phyloP scores from a whole-genome alignment of 2,888 invertebrate species.

The Vanessa cardui region DNA sequence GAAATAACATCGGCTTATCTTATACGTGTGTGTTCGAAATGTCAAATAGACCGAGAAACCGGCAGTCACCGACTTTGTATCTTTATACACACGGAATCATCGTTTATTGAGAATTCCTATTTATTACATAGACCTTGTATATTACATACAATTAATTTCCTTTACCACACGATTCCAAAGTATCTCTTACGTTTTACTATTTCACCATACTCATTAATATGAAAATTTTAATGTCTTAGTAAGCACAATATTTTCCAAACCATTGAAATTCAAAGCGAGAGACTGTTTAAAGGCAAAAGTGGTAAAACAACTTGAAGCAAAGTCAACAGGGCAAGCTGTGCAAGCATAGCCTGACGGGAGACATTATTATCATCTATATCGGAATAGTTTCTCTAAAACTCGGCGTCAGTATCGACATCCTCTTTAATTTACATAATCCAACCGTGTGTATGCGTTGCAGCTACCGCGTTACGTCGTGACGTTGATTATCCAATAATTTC shows the following conservation, averaged over 20 bases:
- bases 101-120: background rate
- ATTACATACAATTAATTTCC: background rate
- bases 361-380: constrained; percentile 36
- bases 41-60: constrained; percentile 4
- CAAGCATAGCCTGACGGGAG: constrained; percentile 17
- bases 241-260: background rate
- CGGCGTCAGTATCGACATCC: constrained; percentile 39
- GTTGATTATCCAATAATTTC: constrained; percentile 40
- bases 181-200: background rate
- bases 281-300: constrained; percentile 11
- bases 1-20: constrained; percentile 26
- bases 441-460: constrained; percentile 40
- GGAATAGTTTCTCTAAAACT: constrained; percentile 39
- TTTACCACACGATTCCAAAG: background rate
- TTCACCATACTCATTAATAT: background rate
- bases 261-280: constrained; percentile 6
- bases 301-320: constrained; percentile 2
- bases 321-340: constrained; percentile 14
- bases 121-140: background rate
- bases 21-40: constrained; percentile 14
- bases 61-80: background rate
- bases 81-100: too few relatives aligned
- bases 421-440: constrained; percentile 42
- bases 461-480: constrained; percentile 41
- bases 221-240: background rate